phyloP scores from a whole-genome alignment of 1,140 invertebrate species.

The Coptotermes formosanus region DNA sequence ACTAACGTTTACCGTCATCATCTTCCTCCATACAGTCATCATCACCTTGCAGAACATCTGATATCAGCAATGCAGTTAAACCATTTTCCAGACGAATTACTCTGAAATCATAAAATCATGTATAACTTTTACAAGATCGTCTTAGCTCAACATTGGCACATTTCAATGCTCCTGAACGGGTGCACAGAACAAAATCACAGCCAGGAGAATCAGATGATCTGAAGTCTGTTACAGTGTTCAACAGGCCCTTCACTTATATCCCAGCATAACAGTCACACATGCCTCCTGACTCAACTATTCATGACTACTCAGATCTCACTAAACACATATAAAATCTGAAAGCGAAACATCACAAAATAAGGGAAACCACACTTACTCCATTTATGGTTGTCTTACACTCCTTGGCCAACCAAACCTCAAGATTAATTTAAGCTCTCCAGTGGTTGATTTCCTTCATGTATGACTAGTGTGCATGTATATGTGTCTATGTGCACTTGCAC shows the following conservation, averaged over 20 bases:
- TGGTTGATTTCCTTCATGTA: not conserved
- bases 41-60: slow-evolving; percentile 49
- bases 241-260: not conserved
- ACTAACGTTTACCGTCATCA: slow-evolving; percentile 33
- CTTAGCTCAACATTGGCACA: no score
- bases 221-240: not conserved
- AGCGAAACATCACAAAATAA: not conserved
- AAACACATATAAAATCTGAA: not conserved
- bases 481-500: not conserved
- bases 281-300: not conserved
- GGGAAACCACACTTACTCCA: not conserved
- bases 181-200: no score
- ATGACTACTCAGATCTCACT: not conserved
- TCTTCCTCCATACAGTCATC: slow-evolving; percentile 40
- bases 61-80: slow-evolving; percentile 64
- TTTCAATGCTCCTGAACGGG: no score
- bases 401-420: not conserved
- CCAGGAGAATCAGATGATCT: not conserved
- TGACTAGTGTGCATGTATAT: not conserved
- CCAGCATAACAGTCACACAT: not conserved
- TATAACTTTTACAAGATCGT: not conserved
- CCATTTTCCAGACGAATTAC: slow-evolving; percentile 66
- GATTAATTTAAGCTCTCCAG: not conserved
- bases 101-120: slow-evolving; percentile 46
- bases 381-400: not conserved